A percentile compares a stretch with the other conserved stretches of the same genome.
Conservation (phyloP, 2,113 vertebrate genomes). For the Theristicus caerulescens region DNA sequence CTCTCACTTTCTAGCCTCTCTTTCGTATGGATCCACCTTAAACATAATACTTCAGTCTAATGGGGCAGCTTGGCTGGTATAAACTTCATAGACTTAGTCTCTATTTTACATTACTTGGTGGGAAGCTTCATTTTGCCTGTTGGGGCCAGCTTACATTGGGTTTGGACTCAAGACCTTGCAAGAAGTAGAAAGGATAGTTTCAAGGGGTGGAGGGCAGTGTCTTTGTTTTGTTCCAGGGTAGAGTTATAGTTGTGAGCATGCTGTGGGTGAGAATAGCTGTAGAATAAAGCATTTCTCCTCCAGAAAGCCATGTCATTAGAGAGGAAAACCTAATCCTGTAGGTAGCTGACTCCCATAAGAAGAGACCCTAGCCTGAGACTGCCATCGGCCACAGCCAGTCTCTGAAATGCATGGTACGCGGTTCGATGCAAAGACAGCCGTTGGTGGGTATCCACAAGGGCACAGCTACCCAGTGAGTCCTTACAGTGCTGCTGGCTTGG, state of each 20-base stretch:
- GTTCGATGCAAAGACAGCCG: background rate
- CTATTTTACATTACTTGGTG: background rate
- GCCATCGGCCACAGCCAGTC: accelerated
- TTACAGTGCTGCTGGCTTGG: background rate
- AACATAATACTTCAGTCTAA: background rate
- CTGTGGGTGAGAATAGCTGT: background rate
- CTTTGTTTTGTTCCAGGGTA: background rate
- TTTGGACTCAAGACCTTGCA: background rate
- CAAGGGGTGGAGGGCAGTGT: background rate
- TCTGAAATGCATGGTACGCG: accelerated
- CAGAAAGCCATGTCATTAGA: background rate
- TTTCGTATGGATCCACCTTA: background rate
- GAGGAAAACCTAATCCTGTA: accelerated
- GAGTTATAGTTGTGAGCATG: background rate
- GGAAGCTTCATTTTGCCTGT: background rate
- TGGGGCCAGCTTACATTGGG: background rate
- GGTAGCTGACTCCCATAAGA: background rate
- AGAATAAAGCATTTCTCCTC: background rate
- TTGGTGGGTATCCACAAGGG: background rate
- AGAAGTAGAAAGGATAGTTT: background rate
- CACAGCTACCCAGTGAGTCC: background rate
- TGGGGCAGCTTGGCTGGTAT: background rate
- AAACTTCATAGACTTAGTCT: background rate
- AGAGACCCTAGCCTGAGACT: background rate
- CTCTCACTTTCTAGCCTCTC: background rate